phyloP scores from a whole-genome alignment of 2,888 invertebrate genomes.

The Alcis repandata region DNA sequence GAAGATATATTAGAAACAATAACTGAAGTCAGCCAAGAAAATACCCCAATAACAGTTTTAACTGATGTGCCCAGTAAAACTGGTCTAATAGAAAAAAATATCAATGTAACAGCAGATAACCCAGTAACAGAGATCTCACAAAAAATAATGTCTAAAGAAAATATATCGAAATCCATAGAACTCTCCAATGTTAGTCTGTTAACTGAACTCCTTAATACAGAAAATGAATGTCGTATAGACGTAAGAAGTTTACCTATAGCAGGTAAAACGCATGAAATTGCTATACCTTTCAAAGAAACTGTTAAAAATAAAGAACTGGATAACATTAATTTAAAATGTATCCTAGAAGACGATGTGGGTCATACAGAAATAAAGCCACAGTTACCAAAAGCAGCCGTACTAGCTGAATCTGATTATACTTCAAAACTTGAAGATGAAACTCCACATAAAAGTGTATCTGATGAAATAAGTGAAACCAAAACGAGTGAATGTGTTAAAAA shows the following conservation, averaged over 20 bases:
- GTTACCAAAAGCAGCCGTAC: constrained; percentile 3
- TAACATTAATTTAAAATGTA: constrained; percentile 13
- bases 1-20: constrained; percentile 12
- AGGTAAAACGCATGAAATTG: background rate
- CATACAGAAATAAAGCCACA: background rate
- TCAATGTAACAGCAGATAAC: background rate
- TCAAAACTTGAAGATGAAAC: constrained; percentile 7
- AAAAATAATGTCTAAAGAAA: constrained; percentile 5
- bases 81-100: background rate
- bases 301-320: constrained; percentile 5
- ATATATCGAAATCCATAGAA: background rate
- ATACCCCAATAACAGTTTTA: background rate
- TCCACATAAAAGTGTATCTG: constrained; percentile 23
- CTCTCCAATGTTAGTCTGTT: background rate
- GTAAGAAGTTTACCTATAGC: background rate
- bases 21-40: background rate
- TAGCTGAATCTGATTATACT: background rate
- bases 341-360: background rate
- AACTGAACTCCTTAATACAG: background rate
- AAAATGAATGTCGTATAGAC: constrained; percentile 9
- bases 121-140: constrained; percentile 5
- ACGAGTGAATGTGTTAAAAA: constrained; percentile 27
- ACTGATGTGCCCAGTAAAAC: constrained; percentile 10
- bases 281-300: background rate
- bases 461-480: constrained; percentile 29